Evolutionary conservation across 2,113 vertebrate genomes (phyloP).

Genomic region (Mus musculus): GRCm39 chr7:72944501-72945000

Average conservation of each 20-base stretch:
- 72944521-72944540: neutral
- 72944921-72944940: neutral
- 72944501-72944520: neutral
- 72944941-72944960: slow-evolving; percentile 6
- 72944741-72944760: neutral
- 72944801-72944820: neutral
- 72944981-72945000: neutral
- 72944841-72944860: neutral
- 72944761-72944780: neutral
- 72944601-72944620: neutral
- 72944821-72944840: slow-evolving; percentile 41
- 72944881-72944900: neutral
- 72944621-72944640: neutral
- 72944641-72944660: neutral
- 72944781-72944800: neutral
- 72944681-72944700: neutral
- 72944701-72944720: neutral
- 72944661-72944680: neutral
- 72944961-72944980: neutral
- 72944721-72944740: neutral
- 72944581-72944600: neutral
- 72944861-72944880: neutral
- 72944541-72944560: neutral
- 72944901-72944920: neutral
- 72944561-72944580: neutral